These are phyloP conservation scores for Mycetomoellerius zeteki DNA, from an alignment of 1,140 invertebrate species.

Conservation along the genomic window DNA sequence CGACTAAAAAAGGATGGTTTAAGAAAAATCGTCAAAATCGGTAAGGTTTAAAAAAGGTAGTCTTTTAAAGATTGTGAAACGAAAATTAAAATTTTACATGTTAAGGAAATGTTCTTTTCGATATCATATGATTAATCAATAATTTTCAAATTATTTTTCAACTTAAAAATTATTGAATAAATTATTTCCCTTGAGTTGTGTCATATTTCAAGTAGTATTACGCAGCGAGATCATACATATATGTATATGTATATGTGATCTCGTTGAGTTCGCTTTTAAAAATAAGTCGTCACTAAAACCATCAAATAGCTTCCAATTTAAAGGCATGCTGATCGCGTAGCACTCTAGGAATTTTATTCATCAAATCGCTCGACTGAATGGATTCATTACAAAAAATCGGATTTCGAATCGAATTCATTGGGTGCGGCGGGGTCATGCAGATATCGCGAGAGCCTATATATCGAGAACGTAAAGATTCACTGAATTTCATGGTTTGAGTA, in stretches of 20 bases:
- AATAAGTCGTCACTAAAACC: constrained; percentile 53
- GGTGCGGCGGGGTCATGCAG: constrained; percentile 34
- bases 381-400: constrained; percentile 65
- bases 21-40: no score
- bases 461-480: constrained; percentile 56
- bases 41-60: no score
- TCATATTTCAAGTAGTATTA: no score
- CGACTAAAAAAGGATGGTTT: no score
- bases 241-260: not conserved
- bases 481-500: constrained; percentile 66
- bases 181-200: no score
- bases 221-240: no score
- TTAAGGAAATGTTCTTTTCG: no score
- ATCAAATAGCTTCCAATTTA: constrained; percentile 29
- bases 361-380: constrained; percentile 62
- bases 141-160: no score
- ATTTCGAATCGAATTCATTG: constrained; percentile 63
- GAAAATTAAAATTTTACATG: no score
- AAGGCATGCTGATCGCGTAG: constrained; percentile 41
- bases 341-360: constrained; percentile 62
- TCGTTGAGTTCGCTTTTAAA: constrained; percentile 25
- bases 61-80: no score
- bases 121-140: no score
- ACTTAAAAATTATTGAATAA: no score
- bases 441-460: constrained; percentile 48